These are phyloP conservation scores for Eretmocerus hayati DNA, from an alignment of 2,888 invertebrate genomes.

Conservation along the genomic window DNA sequence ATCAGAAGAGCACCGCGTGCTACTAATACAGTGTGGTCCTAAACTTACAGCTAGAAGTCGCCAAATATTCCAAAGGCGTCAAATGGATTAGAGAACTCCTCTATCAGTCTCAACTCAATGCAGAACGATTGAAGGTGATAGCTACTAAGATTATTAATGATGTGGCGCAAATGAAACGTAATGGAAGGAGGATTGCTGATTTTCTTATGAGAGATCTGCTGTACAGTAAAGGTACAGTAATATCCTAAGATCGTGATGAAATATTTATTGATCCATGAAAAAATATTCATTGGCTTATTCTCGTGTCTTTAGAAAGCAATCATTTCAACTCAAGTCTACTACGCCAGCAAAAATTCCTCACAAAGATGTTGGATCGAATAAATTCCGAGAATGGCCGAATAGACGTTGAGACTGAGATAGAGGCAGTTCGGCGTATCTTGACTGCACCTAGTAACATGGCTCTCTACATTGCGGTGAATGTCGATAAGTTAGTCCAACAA, in stretches of 20 bases:
- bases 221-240: conserved; percentile 51
- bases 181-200: conserved; percentile 62
- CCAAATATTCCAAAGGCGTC: conserved; percentile 68
- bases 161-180: conserved; percentile 66
- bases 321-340: conserved; percentile 63
- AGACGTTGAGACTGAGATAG: conserved; percentile 47
- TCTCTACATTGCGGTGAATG: conserved; percentile 67
- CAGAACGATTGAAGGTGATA: conserved; percentile 68
- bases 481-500: conserved; percentile 52
- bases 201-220: conserved; percentile 56
- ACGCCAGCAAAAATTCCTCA: conserved; percentile 70
- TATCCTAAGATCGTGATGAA: too few species aligned
- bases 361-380: conserved; percentile 57
- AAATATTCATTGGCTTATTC: neutral
- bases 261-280: neutral
- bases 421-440: conserved; percentile 54
- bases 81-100: conserved; percentile 72
- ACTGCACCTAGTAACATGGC: conserved; percentile 57
- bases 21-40: too few species aligned
- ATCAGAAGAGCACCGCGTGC: too few species aligned
- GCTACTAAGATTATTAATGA: conserved; percentile 77
- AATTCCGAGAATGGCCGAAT: conserved; percentile 49
- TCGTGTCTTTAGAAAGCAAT: conserved; percentile 57
- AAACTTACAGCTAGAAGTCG: conserved; percentile 65
- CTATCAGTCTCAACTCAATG: conserved; percentile 62